phyloP scores from a whole-genome alignment of 2,797 vertebrate species.

The Prunella strophiata region DNA sequence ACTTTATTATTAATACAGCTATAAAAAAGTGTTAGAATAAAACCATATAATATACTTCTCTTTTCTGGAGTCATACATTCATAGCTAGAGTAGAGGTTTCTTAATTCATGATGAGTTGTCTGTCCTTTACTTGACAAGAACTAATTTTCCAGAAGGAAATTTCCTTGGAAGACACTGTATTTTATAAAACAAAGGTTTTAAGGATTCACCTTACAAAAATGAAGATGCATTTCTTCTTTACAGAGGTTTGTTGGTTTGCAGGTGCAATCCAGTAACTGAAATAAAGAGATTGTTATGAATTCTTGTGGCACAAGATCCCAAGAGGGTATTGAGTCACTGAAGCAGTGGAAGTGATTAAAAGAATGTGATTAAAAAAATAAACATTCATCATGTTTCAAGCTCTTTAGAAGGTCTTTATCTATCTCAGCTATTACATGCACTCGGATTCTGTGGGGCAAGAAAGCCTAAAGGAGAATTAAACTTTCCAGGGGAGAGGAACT shows the following conservation, averaged over 20 bases:
- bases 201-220: not conserved
- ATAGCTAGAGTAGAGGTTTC: slow-evolving; percentile 9
- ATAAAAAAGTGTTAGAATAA: slow-evolving; percentile 64
- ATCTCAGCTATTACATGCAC: not conserved
- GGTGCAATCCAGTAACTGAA: not conserved
- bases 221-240: not conserved
- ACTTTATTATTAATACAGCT: slow-evolving; percentile 43
- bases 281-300: not conserved
- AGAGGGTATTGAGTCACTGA: not conserved
- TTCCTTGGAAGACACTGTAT: not conserved
- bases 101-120: not conserved
- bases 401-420: not conserved
- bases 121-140: not conserved
- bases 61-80: slow-evolving; percentile 60
- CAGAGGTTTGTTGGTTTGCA: not conserved
- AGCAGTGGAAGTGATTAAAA: not conserved
- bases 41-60: slow-evolving; percentile 37
- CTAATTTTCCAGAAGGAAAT: not conserved
- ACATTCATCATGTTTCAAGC: not conserved
- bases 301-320: not conserved
- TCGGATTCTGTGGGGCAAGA: not conserved
- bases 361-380: not conserved
- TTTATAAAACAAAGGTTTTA: not conserved
- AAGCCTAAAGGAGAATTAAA: not conserved
- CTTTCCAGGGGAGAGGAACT: not conserved